phyloP scores from a whole-genome alignment of 1,140 invertebrate genomes.

The Pseudobourletiella spinata region DNA sequence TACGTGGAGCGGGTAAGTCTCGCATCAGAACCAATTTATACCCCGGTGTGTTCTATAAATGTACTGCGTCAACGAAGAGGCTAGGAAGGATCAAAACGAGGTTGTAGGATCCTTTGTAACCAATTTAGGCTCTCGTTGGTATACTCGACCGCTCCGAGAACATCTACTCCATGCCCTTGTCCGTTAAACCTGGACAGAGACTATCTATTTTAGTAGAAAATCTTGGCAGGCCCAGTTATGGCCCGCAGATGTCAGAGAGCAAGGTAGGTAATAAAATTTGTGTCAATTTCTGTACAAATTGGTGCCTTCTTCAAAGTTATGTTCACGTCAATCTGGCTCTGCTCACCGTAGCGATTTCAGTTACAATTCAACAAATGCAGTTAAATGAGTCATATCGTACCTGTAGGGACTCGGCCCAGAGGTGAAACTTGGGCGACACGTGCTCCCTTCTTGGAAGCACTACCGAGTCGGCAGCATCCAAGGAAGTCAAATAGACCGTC shows the following conservation, averaged over 20 bases:
- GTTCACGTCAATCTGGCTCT: too few relatives aligned
- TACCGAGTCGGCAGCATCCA: neutral
- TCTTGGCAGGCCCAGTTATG: conserved; percentile 67
- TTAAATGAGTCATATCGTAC: too few relatives aligned
- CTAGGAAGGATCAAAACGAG: neutral
- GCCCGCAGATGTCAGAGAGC: conserved; percentile 42
- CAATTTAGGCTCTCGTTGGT: conserved; percentile 45
- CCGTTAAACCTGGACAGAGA: conserved; percentile 44
- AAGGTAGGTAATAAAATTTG: conserved; percentile 25
- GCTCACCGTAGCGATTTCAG: too few relatives aligned
- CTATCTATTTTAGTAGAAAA: conserved; percentile 70
- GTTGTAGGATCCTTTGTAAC: neutral
- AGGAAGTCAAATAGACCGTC: neutral
- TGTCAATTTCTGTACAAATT: too few relatives aligned
- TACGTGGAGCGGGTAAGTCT: conserved; percentile 55
- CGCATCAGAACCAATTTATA: too few relatives aligned
- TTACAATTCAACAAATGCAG: too few relatives aligned
- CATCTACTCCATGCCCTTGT: conserved; percentile 47
- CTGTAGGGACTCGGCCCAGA: conserved; percentile 44
- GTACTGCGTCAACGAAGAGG: neutral
- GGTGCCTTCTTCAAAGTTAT: too few relatives aligned
- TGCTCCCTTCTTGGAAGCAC: conserved; percentile 39
- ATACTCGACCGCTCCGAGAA: conserved; percentile 51
- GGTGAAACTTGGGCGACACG: conserved; percentile 42
- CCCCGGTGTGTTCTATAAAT: neutral